A percentile compares a stretch with the other conserved stretches of the same genome.
phyloP scores from a whole-genome alignment of 2,113 vertebrate species.

The Aphelocoma coerulescens region DNA sequence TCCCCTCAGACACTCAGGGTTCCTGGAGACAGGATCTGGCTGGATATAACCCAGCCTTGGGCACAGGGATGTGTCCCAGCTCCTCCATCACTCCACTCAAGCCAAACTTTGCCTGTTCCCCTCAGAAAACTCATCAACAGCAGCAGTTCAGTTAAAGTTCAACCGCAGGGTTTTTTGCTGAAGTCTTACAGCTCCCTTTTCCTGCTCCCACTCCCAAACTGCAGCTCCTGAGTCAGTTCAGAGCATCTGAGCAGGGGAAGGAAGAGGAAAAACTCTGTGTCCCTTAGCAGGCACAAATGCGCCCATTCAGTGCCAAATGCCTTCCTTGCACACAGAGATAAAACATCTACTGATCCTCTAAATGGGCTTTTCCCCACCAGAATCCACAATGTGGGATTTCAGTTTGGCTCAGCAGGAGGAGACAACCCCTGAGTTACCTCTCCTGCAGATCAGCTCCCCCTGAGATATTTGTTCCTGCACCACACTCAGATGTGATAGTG shows the following conservation, averaged over 20 bases:
- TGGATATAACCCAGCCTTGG: background rate
- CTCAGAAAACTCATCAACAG: background rate
- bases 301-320: background rate
- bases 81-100: background rate
- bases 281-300: background rate
- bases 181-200: background rate
- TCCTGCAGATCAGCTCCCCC: background rate
- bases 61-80: background rate
- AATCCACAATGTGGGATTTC: background rate
- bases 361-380: background rate
- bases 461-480: background rate
- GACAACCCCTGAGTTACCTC: background rate
- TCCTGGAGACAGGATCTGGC: background rate
- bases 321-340: too few relatives aligned
- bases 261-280: background rate
- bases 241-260: background rate
- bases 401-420: background rate
- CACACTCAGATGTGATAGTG: background rate
- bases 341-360: background rate
- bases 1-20: rapidly evolving
- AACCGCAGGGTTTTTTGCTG: background rate
- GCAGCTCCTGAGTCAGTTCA: background rate
- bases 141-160: background rate
- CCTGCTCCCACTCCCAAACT: background rate
- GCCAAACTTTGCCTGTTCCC: background rate